Base-by-base conservation (phyloP, 2,888 invertebrate genomes). In the Folsomia manolachei region DNA sequence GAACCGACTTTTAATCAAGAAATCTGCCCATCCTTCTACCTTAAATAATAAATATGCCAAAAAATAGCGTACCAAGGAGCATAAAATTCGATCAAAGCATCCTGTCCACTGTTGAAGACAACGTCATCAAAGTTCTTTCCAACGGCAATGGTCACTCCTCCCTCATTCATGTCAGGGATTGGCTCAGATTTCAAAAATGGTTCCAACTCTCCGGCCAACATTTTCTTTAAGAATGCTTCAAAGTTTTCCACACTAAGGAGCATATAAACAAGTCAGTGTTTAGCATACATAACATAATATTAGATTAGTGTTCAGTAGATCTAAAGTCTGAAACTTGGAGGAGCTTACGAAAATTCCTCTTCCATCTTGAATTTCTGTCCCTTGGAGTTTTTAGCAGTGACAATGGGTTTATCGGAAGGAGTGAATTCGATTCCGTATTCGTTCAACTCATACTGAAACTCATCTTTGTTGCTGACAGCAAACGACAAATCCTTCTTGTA, bases 41-140 rank as follows among this genome's bases (percentile, higher is more conserved):
- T 39, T 39, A 39, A 14, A 39, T 39, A 9, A 39, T 39, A n/a
- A n/a, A n/a, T n/a, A n/a, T n/a, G n/a, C n/a, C n/a, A n/a, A n/a
- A n/a, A n/a, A n/a, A n/a, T n/a, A n/a, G n/a, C 39, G 4, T 39
- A 39, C 97, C 97, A 98, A 0, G 97, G 97, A 51, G 98, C 98
- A 85, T 99, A 99, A 87, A 99, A 99, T 86, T 99, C 98, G 80
- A 99, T 89, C 61, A 99, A 88, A 1, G 94, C 94, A 84, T 99
- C 99, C 83, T 95, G 92, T 39, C 88, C 92, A 81, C 93, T 92
- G 83, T 98, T 92, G 1, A 89, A 90, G 0, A 99, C 95, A 71
- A 97, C 87, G 71, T 97, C 93, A 83, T 97, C 92, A 86, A 98
- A 99, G 87, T 97, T 99, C 86, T 95, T 95, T 77, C 91, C 98